phyloP scores from a whole-genome alignment of 1,140 invertebrate genomes.

The Calosoma granatense region DNA sequence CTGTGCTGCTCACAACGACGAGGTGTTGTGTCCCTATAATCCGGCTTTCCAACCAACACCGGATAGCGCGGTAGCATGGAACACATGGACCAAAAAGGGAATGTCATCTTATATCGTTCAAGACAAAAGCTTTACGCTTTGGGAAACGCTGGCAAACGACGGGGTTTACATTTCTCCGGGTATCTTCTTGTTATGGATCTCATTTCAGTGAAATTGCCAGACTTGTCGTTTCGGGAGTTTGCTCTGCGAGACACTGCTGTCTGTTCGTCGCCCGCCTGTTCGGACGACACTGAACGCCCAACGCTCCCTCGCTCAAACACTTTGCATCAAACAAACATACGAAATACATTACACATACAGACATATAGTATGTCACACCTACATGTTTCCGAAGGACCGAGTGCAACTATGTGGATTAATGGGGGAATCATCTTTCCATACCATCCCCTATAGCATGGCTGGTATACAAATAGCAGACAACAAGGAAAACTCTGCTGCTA shows the following conservation, averaged over 20 bases:
- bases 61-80: slow-evolving; percentile 2
- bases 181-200: slow-evolving; percentile 9
- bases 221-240: slow-evolving; percentile 5
- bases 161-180: slow-evolving; percentile 3
- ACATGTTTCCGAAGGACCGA: no score
- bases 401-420: neutral
- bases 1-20: neutral
- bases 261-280: neutral
- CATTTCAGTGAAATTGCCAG: slow-evolving; percentile 7
- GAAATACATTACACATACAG: no score
- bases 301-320: neutral
- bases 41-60: neutral
- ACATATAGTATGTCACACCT: no score
- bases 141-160: neutral
- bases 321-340: slow-evolving; percentile 1
- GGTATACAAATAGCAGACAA: neutral
- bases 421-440: neutral
- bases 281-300: neutral
- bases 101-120: slow-evolving; percentile 12
- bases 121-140: slow-evolving; percentile 8
- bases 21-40: slow-evolving; percentile 14
- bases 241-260: neutral
- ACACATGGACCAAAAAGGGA: slow-evolving; percentile 1
- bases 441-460: no score
- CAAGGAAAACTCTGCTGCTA: neutral